phyloP scores from a whole-genome alignment of 2,888 invertebrate genomes.

The Lepeophtheirus nordmannii region DNA sequence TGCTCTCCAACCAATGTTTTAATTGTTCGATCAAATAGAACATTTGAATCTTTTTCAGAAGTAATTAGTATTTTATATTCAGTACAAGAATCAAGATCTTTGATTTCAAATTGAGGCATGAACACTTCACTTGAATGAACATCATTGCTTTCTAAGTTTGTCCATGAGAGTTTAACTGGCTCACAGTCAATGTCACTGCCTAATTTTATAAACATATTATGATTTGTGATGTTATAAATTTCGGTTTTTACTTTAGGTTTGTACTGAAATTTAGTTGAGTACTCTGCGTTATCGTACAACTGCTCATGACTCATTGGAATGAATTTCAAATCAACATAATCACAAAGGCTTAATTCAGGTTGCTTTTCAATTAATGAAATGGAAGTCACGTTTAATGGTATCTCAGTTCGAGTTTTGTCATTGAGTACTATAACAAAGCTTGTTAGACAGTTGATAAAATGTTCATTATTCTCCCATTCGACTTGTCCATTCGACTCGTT shows the following conservation, averaged over 20 bases:
- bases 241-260: not conserved
- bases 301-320: no score
- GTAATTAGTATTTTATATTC: not conserved
- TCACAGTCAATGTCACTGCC: not conserved
- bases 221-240: not conserved
- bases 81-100: not conserved
- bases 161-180: not conserved
- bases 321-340: no score
- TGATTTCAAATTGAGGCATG: not conserved
- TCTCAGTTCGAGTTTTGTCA: not conserved
- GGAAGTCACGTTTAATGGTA: not conserved
- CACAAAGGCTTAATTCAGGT: not conserved
- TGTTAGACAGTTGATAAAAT: not conserved
- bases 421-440: not conserved
- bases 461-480: not conserved
- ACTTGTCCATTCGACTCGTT: not conserved
- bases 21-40: not conserved
- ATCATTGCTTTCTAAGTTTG: not conserved
- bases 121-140: not conserved
- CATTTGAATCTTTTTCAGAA: not conserved
- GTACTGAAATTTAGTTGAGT: not conserved
- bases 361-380: not conserved
- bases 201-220: not conserved
- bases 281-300: not conserved
- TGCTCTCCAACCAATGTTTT: not conserved